These are phyloP conservation scores for Chamaetylas fuelleborni DNA, from an alignment of 2,113 vertebrate species.

Conservation along the genomic window DNA sequence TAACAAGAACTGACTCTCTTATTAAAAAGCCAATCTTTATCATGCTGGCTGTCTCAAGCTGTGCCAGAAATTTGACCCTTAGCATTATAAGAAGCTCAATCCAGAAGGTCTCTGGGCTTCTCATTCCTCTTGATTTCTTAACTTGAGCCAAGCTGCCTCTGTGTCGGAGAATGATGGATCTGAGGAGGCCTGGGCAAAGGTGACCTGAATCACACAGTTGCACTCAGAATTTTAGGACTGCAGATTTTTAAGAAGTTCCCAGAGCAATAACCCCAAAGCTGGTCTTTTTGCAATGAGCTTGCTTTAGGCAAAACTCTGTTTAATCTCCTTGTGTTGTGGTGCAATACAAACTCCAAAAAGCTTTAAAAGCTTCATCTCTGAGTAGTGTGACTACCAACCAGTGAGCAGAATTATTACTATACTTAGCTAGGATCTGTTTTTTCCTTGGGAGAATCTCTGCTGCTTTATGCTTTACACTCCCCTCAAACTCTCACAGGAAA, in stretches of 20 bases:
- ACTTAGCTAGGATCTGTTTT: conserved; percentile 37
- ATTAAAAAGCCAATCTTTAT: background rate
- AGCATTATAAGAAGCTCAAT: background rate
- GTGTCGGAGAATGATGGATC: background rate
- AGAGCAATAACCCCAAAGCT: background rate
- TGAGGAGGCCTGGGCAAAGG: background rate
- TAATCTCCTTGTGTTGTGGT: background rate
- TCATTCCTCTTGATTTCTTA: background rate
- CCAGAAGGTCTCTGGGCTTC: background rate
- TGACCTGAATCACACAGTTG: background rate
- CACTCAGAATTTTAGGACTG: background rate
- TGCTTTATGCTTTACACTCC: background rate
- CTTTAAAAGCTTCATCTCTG: background rate
- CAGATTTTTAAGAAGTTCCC: background rate
- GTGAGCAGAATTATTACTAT: background rate
- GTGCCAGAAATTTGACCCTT: background rate
- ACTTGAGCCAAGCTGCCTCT: background rate
- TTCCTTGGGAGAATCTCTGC: conserved; percentile 51
- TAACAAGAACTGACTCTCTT: background rate
- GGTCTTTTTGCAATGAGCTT: background rate
- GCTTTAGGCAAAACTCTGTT: background rate
- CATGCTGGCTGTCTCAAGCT: background rate
- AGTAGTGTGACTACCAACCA: background rate
- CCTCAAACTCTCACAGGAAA: conserved; percentile 63
- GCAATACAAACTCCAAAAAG: background rate